phyloP scores from a whole-genome alignment of 2,797 vertebrate genomes.

The Characodon lateralis region DNA sequence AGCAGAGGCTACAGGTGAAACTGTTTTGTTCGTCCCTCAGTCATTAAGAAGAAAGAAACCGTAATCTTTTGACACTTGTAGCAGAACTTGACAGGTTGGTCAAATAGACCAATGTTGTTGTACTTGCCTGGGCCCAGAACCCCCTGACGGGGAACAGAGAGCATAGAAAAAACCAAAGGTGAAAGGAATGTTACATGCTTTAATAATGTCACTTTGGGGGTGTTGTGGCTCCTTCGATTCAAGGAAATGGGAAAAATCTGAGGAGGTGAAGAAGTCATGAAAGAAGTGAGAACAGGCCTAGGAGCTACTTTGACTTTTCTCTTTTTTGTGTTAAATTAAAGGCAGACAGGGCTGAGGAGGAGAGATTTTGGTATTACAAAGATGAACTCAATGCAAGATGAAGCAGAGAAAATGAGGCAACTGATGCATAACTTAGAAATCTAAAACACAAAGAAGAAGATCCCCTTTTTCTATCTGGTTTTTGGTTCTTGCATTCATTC shows the following conservation, averaged over 20 bases:
- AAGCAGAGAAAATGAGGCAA: slow-evolving; percentile 21
- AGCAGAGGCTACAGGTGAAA: slow-evolving; percentile 13
- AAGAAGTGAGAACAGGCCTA: neutral
- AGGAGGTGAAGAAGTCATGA: slow-evolving; percentile 1
- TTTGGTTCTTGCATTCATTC: slow-evolving; percentile 14
- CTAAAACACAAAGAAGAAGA: neutral
- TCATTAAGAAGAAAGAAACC: slow-evolving; percentile 66
- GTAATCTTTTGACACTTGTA: slow-evolving; percentile 23
- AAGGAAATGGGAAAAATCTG: neutral
- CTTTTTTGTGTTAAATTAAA: slow-evolving; percentile 14
- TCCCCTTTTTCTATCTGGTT: neutral
- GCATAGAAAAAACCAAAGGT: slow-evolving; percentile 18
- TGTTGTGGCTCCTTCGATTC: slow-evolving; percentile 8
- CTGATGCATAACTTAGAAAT: slow-evolving; percentile 21
- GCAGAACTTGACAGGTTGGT: slow-evolving; percentile 45
- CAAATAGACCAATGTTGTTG: slow-evolving; percentile 76
- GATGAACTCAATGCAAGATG: slow-evolving; percentile 7
- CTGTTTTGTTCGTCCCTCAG: slow-evolving; percentile 62
- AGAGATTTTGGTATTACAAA: slow-evolving; percentile 16
- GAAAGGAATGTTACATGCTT: slow-evolving; percentile 17
- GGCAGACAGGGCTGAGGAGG: neutral
- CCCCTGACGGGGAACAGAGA: slow-evolving; percentile 60
- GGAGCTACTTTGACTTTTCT: slow-evolving; percentile 16
- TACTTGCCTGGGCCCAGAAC: slow-evolving; percentile 77
- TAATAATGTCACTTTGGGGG: slow-evolving; percentile 6